Conservation (phyloP, 2,113 vertebrate genomes). For the Numenius arquata region DNA sequence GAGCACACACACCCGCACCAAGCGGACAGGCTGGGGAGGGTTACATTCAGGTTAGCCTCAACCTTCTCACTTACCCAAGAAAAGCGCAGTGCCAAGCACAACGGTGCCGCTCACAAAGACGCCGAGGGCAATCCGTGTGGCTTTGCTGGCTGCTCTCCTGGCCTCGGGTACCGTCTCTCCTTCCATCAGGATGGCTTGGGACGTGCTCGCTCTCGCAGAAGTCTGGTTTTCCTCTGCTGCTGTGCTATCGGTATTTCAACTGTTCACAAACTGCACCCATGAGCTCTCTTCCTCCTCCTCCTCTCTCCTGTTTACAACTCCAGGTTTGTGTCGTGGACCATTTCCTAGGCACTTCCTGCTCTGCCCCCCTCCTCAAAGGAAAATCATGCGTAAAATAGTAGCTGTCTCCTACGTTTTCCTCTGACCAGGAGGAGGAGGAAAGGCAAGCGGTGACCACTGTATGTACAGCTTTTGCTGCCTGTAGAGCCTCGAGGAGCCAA, state of each 20-base stretch:
- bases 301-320: conserved; percentile 55
- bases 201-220: background rate
- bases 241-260: conserved; percentile 34
- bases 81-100: conserved; percentile 69
- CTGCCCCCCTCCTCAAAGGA: conserved; percentile 41
- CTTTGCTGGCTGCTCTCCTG: conserved; percentile 52
- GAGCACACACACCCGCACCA: background rate
- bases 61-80: conserved; percentile 77
- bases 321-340: conserved; percentile 48
- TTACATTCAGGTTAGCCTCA: background rate
- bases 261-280: conserved; percentile 58
- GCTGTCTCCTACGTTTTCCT: conserved; percentile 51
- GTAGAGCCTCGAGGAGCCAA: conserved; percentile 43
- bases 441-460: conserved; percentile 62
- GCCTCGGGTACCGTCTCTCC: conserved; percentile 56
- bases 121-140: conserved; percentile 65
- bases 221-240: conserved; percentile 32
- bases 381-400: conserved; percentile 35
- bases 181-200: conserved; percentile 69
- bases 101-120: conserved; percentile 70
- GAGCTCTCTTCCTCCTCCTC: conserved; percentile 26
- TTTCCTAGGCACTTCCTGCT: conserved; percentile 50
- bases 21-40: background rate
- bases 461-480: conserved; percentile 51
- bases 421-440: conserved; percentile 59